Evolutionary conservation across 2,888 invertebrate species (phyloP), one percentile per base, ranked within the genome.

Genomic region (Drosophila mimica): DNA sequence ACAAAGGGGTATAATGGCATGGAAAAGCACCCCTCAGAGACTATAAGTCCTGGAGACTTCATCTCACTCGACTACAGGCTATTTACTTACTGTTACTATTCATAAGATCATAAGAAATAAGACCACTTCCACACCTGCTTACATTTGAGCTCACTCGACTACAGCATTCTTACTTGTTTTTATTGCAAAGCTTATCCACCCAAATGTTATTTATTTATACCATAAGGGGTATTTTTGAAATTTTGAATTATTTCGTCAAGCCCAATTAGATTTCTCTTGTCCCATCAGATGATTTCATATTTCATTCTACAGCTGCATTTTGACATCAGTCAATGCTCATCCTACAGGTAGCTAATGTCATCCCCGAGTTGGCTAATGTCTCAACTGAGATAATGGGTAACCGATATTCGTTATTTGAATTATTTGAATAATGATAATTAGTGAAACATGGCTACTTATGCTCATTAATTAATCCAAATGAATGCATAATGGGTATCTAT

Each of bases 121-220:
- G 43, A 13, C 6, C 20, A 43, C 20, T 13, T 13, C 38, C 20
- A 46, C 20, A 46, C 20, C 20, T 46, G 20, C 20, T 20, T 13
- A 20, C 46, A 20, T 9, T 38, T 38, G 38, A 38, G 17, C 38
- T 38, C 38, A 17, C 17, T 38, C 17, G 38, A 38, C 17, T 38
- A 8, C 17, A 38, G 2, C 17, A 17, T 20, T 56, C 25, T 15
- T 25, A 3, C 7, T 20, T 43, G 20, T 43, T 11, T 7, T 46
- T 57, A 7, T 9, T 52, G 57, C 40, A 40, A 58, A 48, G 40
- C 53, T 53, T 63, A 63, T 38, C 40, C 30, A 46, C 3, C 11
- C 20, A 38, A 30, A 36, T 70, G 56, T n/a, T 30, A 28, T 36
- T 54, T 28, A 17, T 28, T 36, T 4, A 17, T 36, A 3, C 17